Evolutionary conservation across 2,888 invertebrate genomes (phyloP).

Genomic region (Formica aserva): DNA sequence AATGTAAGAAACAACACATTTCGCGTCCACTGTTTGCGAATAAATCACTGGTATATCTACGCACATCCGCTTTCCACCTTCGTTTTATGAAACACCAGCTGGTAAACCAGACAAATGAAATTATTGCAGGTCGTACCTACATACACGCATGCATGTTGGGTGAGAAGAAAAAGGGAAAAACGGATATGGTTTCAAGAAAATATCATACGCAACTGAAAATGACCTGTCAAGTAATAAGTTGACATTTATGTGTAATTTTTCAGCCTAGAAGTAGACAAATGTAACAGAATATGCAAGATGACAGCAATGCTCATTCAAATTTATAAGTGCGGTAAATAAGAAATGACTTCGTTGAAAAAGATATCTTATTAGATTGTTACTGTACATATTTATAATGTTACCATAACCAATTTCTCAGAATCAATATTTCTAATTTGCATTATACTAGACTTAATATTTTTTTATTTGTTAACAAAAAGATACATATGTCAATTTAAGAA

Average conservation of each 20-base stretch:
- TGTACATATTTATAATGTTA: neutral
- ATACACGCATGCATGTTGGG: neutral
- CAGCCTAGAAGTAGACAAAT: neutral
- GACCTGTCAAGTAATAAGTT: conserved; percentile 12
- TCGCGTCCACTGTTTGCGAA: neutral
- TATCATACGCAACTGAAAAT: neutral
- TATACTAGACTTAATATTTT: neutral
- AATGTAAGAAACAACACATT: conserved; percentile 23
- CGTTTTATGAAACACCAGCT: conserved; percentile 25
- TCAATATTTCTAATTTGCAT: neutral
- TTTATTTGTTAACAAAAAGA: neutral
- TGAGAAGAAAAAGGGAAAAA: neutral
- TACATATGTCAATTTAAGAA: no score
- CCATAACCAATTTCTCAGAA: neutral
- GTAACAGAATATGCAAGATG: neutral
- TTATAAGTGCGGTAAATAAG: neutral
- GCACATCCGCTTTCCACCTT: neutral
- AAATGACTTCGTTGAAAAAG: neutral
- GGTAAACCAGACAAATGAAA: conserved; percentile 45
- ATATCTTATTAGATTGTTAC: neutral
- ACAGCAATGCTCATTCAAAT: neutral
- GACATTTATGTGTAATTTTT: conserved; percentile 1
- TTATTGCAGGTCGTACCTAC: conserved; percentile 14
- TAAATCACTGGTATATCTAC: conserved; percentile 13
- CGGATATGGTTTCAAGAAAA: neutral